Base-by-base conservation (phyloP, 2,888 invertebrate genomes). In the Blastobasis lacticolella region DNA sequence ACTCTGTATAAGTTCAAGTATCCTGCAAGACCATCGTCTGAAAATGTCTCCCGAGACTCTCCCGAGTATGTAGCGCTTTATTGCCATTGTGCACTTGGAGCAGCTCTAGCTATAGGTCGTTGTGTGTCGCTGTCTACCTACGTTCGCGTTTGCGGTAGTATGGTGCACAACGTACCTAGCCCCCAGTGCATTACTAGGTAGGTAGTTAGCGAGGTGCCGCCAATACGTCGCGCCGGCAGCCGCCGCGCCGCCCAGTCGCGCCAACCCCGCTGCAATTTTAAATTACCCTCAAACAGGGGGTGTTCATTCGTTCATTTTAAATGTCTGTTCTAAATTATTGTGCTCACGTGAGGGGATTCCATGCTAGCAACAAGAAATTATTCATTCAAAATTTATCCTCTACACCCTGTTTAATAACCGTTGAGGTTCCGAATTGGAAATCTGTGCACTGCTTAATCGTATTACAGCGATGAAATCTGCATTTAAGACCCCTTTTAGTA, bases 391-490 rank as follows among this genome's bases (percentile, higher is more conserved):
- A 73, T 71, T 23, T 71, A 75, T 76, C 75, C 73, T 60, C 59
- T 60, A 63, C 72, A 64, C 74, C 73, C 74, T 77, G 77, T 67
- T 78, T 73, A 80, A 75, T 81, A 76, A 74, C 75, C 75, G 77
- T 75, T 73, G 79, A 77, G 79, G 71, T 80, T 82, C 71, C 77
- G 80, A 75, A 72, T 77, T 73, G 78, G 76, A 81, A 80, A 76
- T 74, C 63, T 71, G 70, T 67, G 67, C 72, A 66, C 69, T 64
- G 64, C 69, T 69, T 63, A 66, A 60, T 45, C 45, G 23, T 49
- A 55, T 52, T 50, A 50, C 49, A 50, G 44, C 43, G 10, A n/a
- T n/a, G 9, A 10, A 44, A n/a, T 10, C 6, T 6, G 9, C 9
- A 42, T 42, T 9, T 42, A 10, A 42, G 10, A 8, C 5, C 5